Evolutionary conservation across 1,140 invertebrate genomes (phyloP), one percentile per base, ranked within the genome.

Genomic region (Stegodyphus dumicola): DNA sequence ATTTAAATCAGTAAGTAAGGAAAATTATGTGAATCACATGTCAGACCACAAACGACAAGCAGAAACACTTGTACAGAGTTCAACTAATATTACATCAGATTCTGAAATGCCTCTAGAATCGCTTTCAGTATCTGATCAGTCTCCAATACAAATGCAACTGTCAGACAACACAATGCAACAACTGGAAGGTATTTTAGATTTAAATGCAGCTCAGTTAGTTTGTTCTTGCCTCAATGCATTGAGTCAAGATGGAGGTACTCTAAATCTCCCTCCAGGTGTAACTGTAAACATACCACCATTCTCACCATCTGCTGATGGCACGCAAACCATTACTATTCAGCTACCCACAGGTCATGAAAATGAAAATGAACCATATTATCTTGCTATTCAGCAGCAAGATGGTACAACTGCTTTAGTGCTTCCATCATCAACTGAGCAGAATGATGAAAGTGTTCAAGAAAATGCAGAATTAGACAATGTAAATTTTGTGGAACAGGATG

Each of bases 181-280:
- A 71, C 60, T 88, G 64, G 87, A 88, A 89, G 89, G 92, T 80
- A 90, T 92, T 6, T 90, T 92, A 86, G 90, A 91, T 6, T 91
- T 90, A 6, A 92, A 93, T 79, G 92, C 92, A 15, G 92, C 92
- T 6, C 92, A 93, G 86, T 88, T 93, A 9, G 92, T 93, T 73
- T 92, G 92, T 80, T 92, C 90, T 33, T 93, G 92, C 75, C 89
- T 93, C 6, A 90, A 89, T 89, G 92, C 91, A 11, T 90, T 91
- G 88, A 90, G 90, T 2, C 90, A 91, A 88, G 90, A 89, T 53
- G 85, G 85, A 6, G 66, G 66, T 53, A 89, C 90, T 86, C 88
- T 89, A 5, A 89, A 90, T 33, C 89, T 92, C 77, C 90, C 91
- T 17, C 90, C 91, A 87, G 89, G 91, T 69, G 92, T 91, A 88